Evolutionary conservation across 1,140 invertebrate species (phyloP).

Genomic region (Anastrepha ludens): DNA sequence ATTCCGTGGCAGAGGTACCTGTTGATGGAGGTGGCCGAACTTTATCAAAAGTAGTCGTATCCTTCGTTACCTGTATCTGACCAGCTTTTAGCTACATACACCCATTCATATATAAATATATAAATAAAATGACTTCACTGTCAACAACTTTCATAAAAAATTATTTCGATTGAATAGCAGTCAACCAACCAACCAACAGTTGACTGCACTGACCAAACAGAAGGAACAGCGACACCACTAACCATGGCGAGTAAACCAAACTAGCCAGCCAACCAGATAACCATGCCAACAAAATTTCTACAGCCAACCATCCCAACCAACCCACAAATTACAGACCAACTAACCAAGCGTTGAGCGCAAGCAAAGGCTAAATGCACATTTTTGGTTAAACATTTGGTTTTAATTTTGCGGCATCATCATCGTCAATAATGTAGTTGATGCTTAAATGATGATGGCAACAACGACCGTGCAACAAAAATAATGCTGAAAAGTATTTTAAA

Average conservation of each 20-base stretch:
- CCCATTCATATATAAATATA: too few relatives aligned
- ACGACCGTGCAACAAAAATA: background rate
- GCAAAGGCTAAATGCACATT: conserved; percentile 28
- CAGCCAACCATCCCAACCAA: background rate
- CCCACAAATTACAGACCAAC: background rate
- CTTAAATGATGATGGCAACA: background rate
- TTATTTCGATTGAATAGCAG: too few relatives aligned
- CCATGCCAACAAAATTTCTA: background rate
- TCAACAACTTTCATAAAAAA: background rate
- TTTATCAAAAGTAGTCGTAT: too few relatives aligned
- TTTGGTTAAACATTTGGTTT: conserved; percentile 39
- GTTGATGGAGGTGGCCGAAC: too few relatives aligned
- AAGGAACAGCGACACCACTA: background rate
- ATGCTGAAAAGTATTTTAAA: background rate
- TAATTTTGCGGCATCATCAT: conserved; percentile 51
- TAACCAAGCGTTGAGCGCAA: background rate
- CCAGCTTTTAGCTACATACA: too few relatives aligned
- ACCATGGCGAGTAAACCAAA: background rate
- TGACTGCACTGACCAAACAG: too few relatives aligned
- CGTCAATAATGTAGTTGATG: conserved; percentile 20
- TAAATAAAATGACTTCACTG: background rate
- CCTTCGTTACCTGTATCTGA: too few relatives aligned
- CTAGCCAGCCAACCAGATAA: background rate
- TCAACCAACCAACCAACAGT: too few relatives aligned
- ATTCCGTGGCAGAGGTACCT: too few relatives aligned